Evolutionary conservation across 2,797 vertebrate genomes (phyloP).

Genomic region (Scyliorhinus canicula): DNA sequence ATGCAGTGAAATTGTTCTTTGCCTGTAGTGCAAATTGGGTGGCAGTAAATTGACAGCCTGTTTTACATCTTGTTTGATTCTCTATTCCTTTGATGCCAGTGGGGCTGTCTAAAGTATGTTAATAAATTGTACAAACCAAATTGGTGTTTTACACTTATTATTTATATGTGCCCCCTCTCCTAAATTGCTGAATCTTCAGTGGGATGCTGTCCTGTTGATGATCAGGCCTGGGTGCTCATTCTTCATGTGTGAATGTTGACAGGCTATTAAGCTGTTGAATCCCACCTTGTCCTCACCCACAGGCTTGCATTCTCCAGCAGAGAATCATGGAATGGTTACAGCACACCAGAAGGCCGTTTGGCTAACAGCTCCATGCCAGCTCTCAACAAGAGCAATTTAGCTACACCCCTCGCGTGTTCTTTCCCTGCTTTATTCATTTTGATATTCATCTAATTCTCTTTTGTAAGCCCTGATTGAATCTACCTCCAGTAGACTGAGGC

Average conservation of each 20-base stretch:
- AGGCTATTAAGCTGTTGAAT: not conserved
- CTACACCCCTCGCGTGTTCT: not conserved
- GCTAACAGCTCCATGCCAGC: not conserved
- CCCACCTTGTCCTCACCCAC: not conserved
- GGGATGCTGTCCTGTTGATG: not conserved
- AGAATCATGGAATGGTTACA: not conserved
- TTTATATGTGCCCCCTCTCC: not conserved
- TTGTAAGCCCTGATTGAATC: not conserved
- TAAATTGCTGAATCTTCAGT: not conserved
- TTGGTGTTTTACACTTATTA: not conserved
- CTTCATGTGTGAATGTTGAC: not conserved
- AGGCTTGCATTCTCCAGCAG: not conserved
- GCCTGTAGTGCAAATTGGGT: not conserved
- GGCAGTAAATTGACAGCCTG: not conserved
- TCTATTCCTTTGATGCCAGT: not conserved
- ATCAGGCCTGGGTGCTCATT: not conserved
- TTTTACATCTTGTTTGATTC: not conserved
- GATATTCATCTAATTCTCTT: not conserved
- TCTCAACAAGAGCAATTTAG: not conserved
- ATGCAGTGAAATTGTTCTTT: not conserved
- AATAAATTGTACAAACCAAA: slow-evolving; percentile 28
- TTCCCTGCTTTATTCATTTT: not conserved
- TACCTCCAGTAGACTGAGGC: no score
- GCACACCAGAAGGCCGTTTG: not conserved
- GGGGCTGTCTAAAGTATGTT: not conserved